Evolutionary conservation across 1,140 invertebrate species (phyloP).

Genomic region (Drosophila grimshawi): DNA sequence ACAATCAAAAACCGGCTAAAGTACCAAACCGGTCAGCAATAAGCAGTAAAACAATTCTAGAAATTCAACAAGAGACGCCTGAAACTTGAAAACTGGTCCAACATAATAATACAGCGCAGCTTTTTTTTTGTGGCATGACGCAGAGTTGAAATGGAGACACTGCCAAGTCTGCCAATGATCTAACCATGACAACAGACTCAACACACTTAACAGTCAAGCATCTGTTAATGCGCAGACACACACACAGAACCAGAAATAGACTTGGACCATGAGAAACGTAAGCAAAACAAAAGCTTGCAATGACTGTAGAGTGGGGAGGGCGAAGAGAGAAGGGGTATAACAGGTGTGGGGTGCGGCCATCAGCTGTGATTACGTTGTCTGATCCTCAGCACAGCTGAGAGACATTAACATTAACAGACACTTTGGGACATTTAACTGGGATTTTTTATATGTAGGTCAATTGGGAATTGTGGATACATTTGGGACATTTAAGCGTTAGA

Average conservation of each 20-base stretch:
- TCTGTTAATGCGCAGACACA: not conserved
- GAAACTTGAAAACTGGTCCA: conserved; percentile 52
- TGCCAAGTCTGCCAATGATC: conserved; percentile 40
- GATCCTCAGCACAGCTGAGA: not conserved
- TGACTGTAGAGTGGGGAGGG: no score
- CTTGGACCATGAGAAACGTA: not conserved
- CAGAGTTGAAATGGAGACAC: conserved; percentile 29
- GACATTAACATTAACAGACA: not conserved
- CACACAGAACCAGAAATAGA: not conserved
- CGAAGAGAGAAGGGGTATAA: no score
- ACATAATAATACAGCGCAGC: conserved; percentile 8
- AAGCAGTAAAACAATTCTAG: conserved; percentile 31
- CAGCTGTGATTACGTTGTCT: not conserved
- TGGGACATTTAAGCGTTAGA: not conserved
- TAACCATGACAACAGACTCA: conserved; percentile 35
- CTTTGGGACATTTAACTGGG: not conserved
- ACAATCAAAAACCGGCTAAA: conserved; percentile 43
- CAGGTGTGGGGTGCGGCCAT: not conserved
- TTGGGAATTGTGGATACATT: not conserved
- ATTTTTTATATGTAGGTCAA: not conserved
- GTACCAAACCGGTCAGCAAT: conserved; percentile 48
- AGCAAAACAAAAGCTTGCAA: not conserved
- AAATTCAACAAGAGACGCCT: conserved; percentile 26
- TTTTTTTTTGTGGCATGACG: conserved; percentile 32
- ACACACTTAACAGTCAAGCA: not conserved